A percentile compares a stretch with the other conserved stretches of the same genome.
These are phyloP conservation scores for Agrochola lychnidis DNA, from an alignment of 2,888 invertebrate genomes.

Conservation along the genomic window DNA sequence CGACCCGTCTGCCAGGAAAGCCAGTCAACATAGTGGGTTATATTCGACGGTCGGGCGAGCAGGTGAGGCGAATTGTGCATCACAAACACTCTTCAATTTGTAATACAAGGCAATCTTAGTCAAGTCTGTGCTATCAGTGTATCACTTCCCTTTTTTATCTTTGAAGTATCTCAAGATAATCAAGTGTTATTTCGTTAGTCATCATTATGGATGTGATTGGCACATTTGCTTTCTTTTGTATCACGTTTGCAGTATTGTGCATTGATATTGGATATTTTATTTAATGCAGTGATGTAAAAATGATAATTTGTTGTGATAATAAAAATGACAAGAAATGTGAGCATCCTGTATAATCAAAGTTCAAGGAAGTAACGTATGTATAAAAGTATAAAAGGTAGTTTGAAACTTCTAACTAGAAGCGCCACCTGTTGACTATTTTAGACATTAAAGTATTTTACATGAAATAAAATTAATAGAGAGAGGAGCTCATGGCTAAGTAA, in stretches of 20 bases:
- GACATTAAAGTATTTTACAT: background rate
- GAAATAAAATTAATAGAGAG: slow-evolving; percentile 16
- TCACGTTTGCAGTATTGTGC: slow-evolving; percentile 15
- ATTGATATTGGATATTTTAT: slow-evolving; percentile 13
- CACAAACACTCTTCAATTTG: slow-evolving; percentile 11
- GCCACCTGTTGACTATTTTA: slow-evolving; percentile 37
- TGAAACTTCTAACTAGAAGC: background rate
- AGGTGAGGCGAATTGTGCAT: slow-evolving; percentile 50
- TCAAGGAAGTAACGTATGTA: slow-evolving; percentile 23
- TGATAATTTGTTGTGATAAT: background rate
- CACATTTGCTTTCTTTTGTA: slow-evolving; percentile 21
- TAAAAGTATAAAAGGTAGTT: background rate
- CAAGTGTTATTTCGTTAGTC: slow-evolving; percentile 14
- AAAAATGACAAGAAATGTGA: background rate
- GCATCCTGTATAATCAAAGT: background rate
- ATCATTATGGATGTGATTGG: slow-evolving; percentile 21
- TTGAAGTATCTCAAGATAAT: slow-evolving; percentile 21
- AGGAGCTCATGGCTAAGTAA: too few species aligned
- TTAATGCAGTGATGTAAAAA: background rate
- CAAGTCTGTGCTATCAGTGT: slow-evolving; percentile 41
- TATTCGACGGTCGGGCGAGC: slow-evolving; percentile 46
- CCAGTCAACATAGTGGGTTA: slow-evolving; percentile 53
- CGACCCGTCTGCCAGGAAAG: slow-evolving; percentile 36
- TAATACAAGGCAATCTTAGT: slow-evolving; percentile 28
- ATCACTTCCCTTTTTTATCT: slow-evolving; percentile 30